A percentile compares a stretch with the other conserved stretches of the same genome.
These are phyloP conservation scores for Onthophagus taurus DNA, from an alignment of 1,140 invertebrate genomes.

Conservation along the genomic window DNA sequence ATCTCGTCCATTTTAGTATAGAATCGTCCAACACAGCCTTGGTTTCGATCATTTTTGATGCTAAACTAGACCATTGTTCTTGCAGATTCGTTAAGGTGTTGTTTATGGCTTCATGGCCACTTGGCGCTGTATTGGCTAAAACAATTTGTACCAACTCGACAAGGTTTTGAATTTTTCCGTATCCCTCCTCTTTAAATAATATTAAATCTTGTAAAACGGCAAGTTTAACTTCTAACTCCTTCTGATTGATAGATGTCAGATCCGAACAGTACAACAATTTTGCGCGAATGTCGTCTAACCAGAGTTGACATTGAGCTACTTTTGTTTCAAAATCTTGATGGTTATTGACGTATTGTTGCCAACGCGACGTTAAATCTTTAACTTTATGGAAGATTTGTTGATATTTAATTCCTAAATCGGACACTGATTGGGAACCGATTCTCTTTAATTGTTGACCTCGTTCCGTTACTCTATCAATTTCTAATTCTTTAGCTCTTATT, in stretches of 20 bases:
- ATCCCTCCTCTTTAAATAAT: slow-evolving; percentile 83
- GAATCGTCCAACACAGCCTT: slow-evolving; percentile 83
- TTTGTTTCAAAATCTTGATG: slow-evolving; percentile 83
- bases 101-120: slow-evolving; percentile 79
- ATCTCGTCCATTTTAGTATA: slow-evolving; percentile 80
- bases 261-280: slow-evolving; percentile 80
- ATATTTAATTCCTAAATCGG: slow-evolving; percentile 82
- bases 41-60: slow-evolving; percentile 80
- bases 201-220: slow-evolving; percentile 77
- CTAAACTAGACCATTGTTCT: slow-evolving; percentile 80
- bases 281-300: slow-evolving; percentile 75
- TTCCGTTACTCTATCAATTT: slow-evolving; percentile 88
- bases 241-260: slow-evolving; percentile 66
- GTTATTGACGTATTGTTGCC: slow-evolving; percentile 84
- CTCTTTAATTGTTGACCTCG: slow-evolving; percentile 76
- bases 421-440: slow-evolving; percentile 61
- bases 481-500: slow-evolving; percentile 80
- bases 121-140: slow-evolving; percentile 82
- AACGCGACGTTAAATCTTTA: slow-evolving; percentile 80
- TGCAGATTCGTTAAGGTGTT: slow-evolving; percentile 73
- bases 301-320: slow-evolving; percentile 66
- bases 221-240: slow-evolving; percentile 78
- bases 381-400: slow-evolving; percentile 82
- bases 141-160: slow-evolving; percentile 85
- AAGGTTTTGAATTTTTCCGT: slow-evolving; percentile 73